These are phyloP conservation scores for Cuniculus paca DNA, from an alignment of 2,797 vertebrate species.

Conservation along the genomic window DNA sequence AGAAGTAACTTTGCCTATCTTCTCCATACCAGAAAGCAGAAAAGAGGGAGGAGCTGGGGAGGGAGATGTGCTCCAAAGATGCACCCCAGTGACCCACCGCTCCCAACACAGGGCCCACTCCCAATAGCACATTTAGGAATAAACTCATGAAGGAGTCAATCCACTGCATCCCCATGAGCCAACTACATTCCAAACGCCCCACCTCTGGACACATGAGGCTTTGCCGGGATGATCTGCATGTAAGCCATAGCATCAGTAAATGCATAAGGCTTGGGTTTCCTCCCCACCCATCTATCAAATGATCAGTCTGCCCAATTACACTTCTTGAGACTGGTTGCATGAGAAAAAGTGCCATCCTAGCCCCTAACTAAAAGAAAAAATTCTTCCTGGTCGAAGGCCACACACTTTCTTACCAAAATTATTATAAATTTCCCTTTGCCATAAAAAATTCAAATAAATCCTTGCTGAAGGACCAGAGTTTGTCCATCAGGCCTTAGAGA, in stretches of 20 bases:
- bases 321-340: background rate
- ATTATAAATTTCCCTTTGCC: slow-evolving; percentile 1
- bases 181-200: background rate
- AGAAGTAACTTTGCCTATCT: background rate
- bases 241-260: background rate
- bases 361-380: background rate
- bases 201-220: background rate
- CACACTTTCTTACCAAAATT: background rate
- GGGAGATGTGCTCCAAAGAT: background rate
- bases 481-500: background rate
- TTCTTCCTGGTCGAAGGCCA: background rate
- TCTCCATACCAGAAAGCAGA: rapidly evolving
- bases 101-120: background rate
- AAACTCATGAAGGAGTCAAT: background rate
- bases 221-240: background rate
- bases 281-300: background rate
- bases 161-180: background rate
- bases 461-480: background rate
- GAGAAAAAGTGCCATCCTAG: background rate
- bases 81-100: background rate
- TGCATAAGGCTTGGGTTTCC: background rate
- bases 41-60: background rate
- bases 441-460: background rate
- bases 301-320: background rate
- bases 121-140: background rate